phyloP scores from a whole-genome alignment of 2,888 invertebrate genomes.

The Zeuzera pyrina region DNA sequence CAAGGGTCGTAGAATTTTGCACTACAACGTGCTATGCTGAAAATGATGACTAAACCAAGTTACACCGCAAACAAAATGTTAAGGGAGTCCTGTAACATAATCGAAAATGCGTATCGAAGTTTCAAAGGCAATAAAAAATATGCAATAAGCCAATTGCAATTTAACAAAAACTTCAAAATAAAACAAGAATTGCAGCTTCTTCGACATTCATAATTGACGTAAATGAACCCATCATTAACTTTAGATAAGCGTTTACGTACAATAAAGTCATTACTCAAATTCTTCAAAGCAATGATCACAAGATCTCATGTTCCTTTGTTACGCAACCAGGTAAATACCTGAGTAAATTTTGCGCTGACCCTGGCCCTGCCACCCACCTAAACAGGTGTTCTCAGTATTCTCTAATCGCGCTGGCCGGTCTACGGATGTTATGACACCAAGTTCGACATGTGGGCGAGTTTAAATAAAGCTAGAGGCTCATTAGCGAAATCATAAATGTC shows the following conservation, averaged over 20 bases:
- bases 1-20: conserved; percentile 71
- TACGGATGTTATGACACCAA: conserved; percentile 29
- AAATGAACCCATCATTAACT: no score
- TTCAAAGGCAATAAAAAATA: no score
- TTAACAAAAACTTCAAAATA: no score
- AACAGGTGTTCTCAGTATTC: conserved; percentile 51
- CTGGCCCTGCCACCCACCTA: conserved; percentile 51
- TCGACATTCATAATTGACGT: no score
- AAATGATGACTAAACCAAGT: conserved; percentile 47
- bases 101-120: no score
- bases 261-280: no score
- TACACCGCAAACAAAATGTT: conserved; percentile 50
- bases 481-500: no score
- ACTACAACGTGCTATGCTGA: conserved; percentile 54
- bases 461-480: no score
- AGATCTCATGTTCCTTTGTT: conserved; percentile 18
- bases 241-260: no score
- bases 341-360: conserved; percentile 36
- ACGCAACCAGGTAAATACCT: conserved; percentile 27
- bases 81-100: no score
- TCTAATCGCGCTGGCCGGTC: conserved; percentile 27
- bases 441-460: conserved; percentile 31
- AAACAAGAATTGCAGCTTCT: no score
- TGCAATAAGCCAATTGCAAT: no score
- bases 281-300: conserved; percentile 17